A percentile compares a stretch with the other conserved stretches of the same genome.
phyloP scores from a whole-genome alignment of 2,888 invertebrate species.

The Xiphydria camelus region DNA sequence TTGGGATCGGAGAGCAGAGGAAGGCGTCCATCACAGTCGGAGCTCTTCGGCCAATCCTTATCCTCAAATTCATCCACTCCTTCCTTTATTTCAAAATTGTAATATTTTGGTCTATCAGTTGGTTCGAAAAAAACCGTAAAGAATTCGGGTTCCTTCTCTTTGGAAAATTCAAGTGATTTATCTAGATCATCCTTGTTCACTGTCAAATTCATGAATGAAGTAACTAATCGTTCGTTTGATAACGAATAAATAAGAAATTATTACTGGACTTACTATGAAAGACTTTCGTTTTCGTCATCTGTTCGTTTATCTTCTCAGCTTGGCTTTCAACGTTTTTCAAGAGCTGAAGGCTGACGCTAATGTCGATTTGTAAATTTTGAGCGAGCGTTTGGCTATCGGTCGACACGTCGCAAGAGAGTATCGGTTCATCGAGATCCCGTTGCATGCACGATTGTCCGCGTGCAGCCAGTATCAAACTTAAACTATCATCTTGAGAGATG shows the following conservation, averaged over 20 bases:
- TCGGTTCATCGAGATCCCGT: constrained; percentile 48
- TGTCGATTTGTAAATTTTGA: constrained; percentile 55
- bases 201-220: background rate
- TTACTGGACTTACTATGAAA: constrained; percentile 29
- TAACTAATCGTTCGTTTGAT: background rate
- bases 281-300: constrained; percentile 48
- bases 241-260: background rate
- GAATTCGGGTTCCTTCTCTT: constrained; percentile 16
- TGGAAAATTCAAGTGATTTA: constrained; percentile 12
- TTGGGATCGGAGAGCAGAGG: constrained; percentile 28
- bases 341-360: constrained; percentile 59
- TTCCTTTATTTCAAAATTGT: constrained; percentile 34
- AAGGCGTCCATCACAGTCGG: constrained; percentile 32
- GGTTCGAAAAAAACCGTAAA: constrained; percentile 38
- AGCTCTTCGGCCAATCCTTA: constrained; percentile 36
- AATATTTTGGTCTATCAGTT: constrained; percentile 36
- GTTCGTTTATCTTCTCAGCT: constrained; percentile 59
- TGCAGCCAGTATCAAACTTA: constrained; percentile 41
- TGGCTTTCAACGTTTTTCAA: constrained; percentile 60
- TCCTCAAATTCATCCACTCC: constrained; percentile 31
- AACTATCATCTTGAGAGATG: constrained; percentile 43
- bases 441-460: constrained; percentile 56
- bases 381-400: constrained; percentile 53
- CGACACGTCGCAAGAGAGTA: constrained; percentile 54
- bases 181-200: no score